phyloP scores from a whole-genome alignment of 2,888 invertebrate genomes.

The Heliconius ethilla region DNA sequence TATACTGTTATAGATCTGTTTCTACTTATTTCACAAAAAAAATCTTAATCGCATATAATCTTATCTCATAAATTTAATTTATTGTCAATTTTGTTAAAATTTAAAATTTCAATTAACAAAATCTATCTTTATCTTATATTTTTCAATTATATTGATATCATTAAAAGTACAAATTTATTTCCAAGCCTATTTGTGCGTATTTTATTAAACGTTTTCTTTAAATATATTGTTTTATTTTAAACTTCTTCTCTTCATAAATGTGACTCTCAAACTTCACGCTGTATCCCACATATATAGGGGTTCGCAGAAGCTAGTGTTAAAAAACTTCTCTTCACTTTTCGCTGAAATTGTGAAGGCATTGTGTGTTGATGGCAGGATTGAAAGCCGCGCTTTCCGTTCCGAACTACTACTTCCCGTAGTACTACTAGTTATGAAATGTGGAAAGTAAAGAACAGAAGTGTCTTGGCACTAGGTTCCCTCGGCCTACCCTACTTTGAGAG shows the following conservation, averaged over 20 bases:
- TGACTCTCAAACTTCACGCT: too few relatives aligned
- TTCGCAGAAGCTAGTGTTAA: too few relatives aligned
- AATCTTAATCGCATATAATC: neutral
- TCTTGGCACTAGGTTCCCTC: too few relatives aligned
- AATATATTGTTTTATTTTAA: conserved; percentile 12
- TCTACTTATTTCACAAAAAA: neutral
- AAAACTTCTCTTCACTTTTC: too few relatives aligned
- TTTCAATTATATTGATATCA: neutral
- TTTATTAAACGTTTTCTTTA: conserved; percentile 25
- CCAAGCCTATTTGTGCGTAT: neutral
- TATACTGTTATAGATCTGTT: neutral
- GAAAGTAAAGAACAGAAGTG: too few relatives aligned
- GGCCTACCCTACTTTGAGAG: too few relatives aligned
- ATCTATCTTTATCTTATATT: neutral
- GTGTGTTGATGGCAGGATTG: too few relatives aligned
- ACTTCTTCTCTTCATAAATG: neutral
- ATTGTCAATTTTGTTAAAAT: neutral
- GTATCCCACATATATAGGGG: too few relatives aligned
- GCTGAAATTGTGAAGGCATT: too few relatives aligned
- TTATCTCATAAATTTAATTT: neutral
- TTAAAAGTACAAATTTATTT: conserved; percentile 12
- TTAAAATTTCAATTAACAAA: neutral
- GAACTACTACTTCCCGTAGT: too few relatives aligned
- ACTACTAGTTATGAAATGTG: too few relatives aligned
- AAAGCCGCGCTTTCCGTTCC: too few relatives aligned